Conservation (phyloP, 2,797 vertebrate genomes). For the Podargus strigoides region DNA sequence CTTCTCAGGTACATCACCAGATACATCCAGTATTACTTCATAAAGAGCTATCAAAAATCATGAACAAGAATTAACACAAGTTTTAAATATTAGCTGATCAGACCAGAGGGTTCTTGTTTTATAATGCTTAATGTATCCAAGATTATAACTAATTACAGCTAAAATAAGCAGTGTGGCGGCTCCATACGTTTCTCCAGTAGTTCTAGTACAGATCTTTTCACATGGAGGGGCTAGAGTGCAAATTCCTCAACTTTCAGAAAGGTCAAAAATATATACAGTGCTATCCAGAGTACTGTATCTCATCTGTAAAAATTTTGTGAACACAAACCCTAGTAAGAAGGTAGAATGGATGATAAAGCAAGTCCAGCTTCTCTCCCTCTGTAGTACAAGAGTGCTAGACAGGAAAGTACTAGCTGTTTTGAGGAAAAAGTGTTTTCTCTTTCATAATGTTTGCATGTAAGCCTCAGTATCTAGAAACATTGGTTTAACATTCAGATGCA, state of each 20-base stretch:
- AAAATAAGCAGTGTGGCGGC: slow-evolving; percentile 15
- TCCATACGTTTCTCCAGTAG: neutral
- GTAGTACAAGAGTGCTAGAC: neutral
- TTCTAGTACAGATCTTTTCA: neutral
- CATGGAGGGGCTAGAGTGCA: neutral
- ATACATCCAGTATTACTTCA: neutral
- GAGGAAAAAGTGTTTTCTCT: neutral
- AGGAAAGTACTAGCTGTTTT: neutral
- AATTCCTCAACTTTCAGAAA: slow-evolving; percentile 41
- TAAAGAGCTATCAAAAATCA: slow-evolving; percentile 19
- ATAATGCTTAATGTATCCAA: slow-evolving; percentile 19
- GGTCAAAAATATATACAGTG: neutral
- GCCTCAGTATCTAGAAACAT: rapidly evolving
- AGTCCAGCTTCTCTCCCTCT: neutral
- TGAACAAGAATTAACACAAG: neutral
- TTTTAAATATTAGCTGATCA: slow-evolving; percentile 30
- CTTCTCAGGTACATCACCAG: neutral
- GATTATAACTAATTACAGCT: slow-evolving; percentile 37
- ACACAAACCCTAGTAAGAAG: neutral
- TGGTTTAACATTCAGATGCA: neutral
- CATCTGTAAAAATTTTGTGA: neutral
- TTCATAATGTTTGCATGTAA: rapidly evolving
- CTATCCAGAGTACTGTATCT: neutral
- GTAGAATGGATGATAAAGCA: neutral
- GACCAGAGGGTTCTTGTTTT: slow-evolving; percentile 29